Evolutionary conservation across 2,113 vertebrate genomes (phyloP).

Genomic region (Arothron firmamentum): DNA sequence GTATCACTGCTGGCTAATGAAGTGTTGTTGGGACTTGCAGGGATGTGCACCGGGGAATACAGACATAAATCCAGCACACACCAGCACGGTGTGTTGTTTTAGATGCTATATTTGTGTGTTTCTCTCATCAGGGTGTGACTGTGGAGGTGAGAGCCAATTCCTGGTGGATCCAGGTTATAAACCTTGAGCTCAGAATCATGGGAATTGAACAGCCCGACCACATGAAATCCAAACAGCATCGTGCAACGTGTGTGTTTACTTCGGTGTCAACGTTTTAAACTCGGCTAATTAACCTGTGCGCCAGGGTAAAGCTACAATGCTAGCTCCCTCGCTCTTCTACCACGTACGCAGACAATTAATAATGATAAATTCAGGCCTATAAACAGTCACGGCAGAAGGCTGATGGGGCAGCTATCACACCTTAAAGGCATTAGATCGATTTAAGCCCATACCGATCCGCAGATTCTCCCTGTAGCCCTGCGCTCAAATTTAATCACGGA

Average conservation of each 20-base stretch:
- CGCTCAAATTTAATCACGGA: constrained; percentile 59
- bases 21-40: constrained; percentile 53
- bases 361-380: constrained; percentile 18
- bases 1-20: constrained; percentile 62
- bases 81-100: constrained; percentile 55
- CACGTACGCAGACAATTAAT: constrained; percentile 32
- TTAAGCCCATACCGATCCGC: constrained; percentile 50
- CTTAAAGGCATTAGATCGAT: constrained; percentile 55
- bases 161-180: constrained; percentile 44
- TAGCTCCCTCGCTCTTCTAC: neutral
- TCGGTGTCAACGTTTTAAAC: constrained; percentile 64
- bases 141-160: constrained; percentile 44
- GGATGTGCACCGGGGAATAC: constrained; percentile 48
- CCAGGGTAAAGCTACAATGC: constrained; percentile 40
- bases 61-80: constrained; percentile 50
- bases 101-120: constrained; percentile 66
- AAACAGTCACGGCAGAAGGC: constrained; percentile 12
- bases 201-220: neutral
- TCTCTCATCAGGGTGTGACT: constrained; percentile 59
- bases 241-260: constrained; percentile 68
- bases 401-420: constrained; percentile 36
- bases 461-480: constrained; percentile 59
- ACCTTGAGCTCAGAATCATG: constrained; percentile 39
- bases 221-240: neutral
- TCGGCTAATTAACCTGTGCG: constrained; percentile 67